Evolutionary conservation across 2,113 vertebrate species (phyloP), one percentile per base, ranked within the genome.

Genomic region (Sciurus niger): DNA sequence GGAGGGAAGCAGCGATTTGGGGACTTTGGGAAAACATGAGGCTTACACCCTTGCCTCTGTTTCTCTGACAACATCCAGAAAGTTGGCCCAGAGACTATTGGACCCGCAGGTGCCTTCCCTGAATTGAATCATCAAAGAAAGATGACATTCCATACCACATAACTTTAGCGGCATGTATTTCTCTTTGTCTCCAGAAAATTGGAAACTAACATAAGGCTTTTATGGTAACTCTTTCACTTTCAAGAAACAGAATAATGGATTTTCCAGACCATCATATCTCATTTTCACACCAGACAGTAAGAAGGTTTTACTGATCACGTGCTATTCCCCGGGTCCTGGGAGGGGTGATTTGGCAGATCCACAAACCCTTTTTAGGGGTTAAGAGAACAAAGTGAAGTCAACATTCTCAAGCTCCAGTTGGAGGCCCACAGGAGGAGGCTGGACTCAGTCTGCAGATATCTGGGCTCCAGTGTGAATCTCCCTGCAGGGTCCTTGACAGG

Each of bases 161-260:
- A 96, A 95, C 97, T 93, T 97, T 28, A 77, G 37, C 20, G 11
- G 12, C 82, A 77, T 90, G 68, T 89, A 12, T 94, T 72, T 95
- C 70, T 93, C 65, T 94, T 70, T 95, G 96, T 97, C 87, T 93
- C 96, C 89, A 43, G 79, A 94, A 92, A 93, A 90, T 30, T 87
- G 76, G 84, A 97, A 92, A 46, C 67, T 30, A 20, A 55, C 11
- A 24, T n/a, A 74, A 25, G n/a, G 86, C 74, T 90, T 96, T 80
- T 89, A 1, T 48, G 16, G 83, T 82, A 90, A 90, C 60, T 93
- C 80, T 89, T 84, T 80, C 24, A 18, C 92, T 96, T 95, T 95
- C 80, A 72, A 37, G 37, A 37, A 53, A 84, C 65, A 78, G 90
- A 92, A 84, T 93, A 96, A 93, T 96, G 79, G 84, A 67, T 95